phyloP scores from a whole-genome alignment of 2,113 vertebrate species.

The Zosterops lateralis region DNA sequence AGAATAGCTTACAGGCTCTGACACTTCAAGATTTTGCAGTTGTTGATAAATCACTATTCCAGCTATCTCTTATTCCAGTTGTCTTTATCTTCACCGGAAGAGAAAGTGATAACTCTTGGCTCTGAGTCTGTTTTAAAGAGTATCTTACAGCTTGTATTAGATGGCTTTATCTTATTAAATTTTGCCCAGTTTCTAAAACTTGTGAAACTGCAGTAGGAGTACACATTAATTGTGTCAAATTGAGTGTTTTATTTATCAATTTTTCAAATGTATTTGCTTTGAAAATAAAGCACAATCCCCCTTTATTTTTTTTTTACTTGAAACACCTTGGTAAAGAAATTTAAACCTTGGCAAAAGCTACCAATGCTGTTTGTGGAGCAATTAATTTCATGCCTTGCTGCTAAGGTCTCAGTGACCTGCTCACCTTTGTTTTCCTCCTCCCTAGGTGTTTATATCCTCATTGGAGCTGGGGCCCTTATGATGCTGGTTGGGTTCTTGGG shows the following conservation, averaged over 20 bases:
- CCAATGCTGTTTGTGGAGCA: background rate
- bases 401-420: background rate
- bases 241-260: background rate
- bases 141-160: background rate
- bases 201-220: background rate
- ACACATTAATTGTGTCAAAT: background rate
- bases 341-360: background rate
- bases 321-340: background rate
- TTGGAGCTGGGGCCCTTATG: slow-evolving; percentile 92
- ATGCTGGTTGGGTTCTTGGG: slow-evolving; percentile 97
- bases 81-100: background rate
- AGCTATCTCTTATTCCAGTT: background rate
- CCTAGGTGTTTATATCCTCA: slow-evolving; percentile 91
- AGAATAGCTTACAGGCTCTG: background rate
- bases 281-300: background rate
- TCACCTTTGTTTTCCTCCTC: background rate
- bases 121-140: background rate
- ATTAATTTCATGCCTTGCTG: background rate
- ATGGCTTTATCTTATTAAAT: background rate
- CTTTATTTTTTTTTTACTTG: accelerated
- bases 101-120: background rate
- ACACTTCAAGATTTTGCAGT: background rate
- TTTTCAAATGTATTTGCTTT: background rate
- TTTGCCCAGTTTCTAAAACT: background rate
- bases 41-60: background rate